Percentiles rank a stretch among this genome's conserved stretches.
Evolutionary conservation across 2,113 vertebrate genomes (phyloP).

Genomic region (Solea solea): DNA sequence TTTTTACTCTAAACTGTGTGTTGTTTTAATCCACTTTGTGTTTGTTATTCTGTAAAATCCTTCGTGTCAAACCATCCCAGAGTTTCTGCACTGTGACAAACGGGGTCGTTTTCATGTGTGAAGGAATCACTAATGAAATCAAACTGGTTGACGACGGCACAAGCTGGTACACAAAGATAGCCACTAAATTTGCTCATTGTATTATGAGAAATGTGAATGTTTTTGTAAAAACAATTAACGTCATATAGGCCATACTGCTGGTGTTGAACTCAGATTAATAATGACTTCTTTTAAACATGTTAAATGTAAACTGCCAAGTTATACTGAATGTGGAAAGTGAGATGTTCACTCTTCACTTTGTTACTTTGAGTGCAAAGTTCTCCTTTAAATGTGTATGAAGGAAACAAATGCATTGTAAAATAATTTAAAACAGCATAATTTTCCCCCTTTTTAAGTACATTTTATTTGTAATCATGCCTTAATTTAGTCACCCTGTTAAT

Average conservation of each 20-base stretch:
- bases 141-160: neutral
- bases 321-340: neutral
- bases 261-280: neutral
- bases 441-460: slow-evolving; percentile 3
- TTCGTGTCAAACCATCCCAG: neutral
- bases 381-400: slow-evolving; percentile 33
- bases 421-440: slow-evolving; percentile 36
- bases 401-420: slow-evolving; percentile 30
- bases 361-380: neutral
- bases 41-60: slow-evolving; percentile 5
- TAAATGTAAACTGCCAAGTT: neutral
- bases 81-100: neutral
- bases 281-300: neutral
- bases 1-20: neutral
- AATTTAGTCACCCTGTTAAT: slow-evolving; percentile 10
- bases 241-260: neutral
- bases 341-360: slow-evolving; percentile 16
- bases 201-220: slow-evolving; percentile 7
- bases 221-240: neutral
- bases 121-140: slow-evolving; percentile 10
- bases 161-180: neutral
- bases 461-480: slow-evolving; percentile 21
- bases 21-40: slow-evolving; percentile 9
- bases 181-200: slow-evolving; percentile 11
- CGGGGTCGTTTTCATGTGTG: neutral